phyloP scores from a whole-genome alignment of 2,113 vertebrate species.

The Motacilla alba region DNA sequence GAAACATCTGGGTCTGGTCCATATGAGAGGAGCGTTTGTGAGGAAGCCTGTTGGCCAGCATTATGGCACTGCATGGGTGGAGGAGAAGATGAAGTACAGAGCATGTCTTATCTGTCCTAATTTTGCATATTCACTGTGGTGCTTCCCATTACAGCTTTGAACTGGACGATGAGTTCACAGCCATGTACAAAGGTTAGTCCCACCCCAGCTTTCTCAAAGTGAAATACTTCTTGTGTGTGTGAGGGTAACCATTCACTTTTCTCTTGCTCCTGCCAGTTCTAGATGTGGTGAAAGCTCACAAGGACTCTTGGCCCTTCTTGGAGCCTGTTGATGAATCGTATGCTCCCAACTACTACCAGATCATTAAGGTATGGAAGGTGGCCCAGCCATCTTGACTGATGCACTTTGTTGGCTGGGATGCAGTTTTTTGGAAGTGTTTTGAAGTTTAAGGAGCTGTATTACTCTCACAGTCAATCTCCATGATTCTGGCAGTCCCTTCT shows the following conservation, averaged over 20 bases:
- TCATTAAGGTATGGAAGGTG: conserved; percentile 86
- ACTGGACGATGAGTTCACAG: conserved; percentile 93
- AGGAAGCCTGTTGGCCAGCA: not conserved
- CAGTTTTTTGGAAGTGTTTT: not conserved
- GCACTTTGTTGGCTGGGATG: not conserved
- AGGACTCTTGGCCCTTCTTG: conserved; percentile 97
- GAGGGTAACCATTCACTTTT: not conserved
- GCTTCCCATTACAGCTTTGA: conserved; percentile 82
- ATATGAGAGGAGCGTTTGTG: not conserved
- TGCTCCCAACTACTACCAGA: conserved; percentile 87
- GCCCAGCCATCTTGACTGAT: not conserved
- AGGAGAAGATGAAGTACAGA: not conserved
- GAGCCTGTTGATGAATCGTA: conserved; percentile 94
- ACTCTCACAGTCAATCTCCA: not conserved
- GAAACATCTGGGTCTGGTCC: not conserved
- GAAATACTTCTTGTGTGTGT: not conserved
- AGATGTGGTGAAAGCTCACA: conserved; percentile 92
- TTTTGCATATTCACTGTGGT: not conserved
- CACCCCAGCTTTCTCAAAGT: not conserved
- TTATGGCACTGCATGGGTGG: not conserved
- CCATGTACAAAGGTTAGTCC: conserved; percentile 93
- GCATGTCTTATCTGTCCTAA: not conserved
- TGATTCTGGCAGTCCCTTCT: not conserved
- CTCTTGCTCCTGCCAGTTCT: conserved; percentile 77
- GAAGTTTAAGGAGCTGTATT: not conserved